Conservation (phyloP, 2,888 invertebrate species). For the Ecdyonurus torrentis region DNA sequence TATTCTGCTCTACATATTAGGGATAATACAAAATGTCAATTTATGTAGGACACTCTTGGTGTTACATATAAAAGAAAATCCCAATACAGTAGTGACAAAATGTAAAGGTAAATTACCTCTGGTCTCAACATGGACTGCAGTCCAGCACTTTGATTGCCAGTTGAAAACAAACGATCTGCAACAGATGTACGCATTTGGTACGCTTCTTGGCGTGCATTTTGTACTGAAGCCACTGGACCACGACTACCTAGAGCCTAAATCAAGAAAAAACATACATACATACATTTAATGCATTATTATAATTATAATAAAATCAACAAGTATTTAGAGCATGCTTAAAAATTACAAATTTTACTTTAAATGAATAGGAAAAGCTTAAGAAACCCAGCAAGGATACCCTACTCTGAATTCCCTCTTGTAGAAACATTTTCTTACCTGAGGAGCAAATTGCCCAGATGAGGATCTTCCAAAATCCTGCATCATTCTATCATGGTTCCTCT, state of each 20-base stretch:
- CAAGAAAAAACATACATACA: too few species aligned
- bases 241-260: constrained; percentile 38
- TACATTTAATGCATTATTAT: too few species aligned
- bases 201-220: constrained; percentile 61
- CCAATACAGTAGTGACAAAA: too few species aligned
- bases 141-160: constrained; percentile 16
- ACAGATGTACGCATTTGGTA: constrained; percentile 50
- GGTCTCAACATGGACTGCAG: constrained; percentile 34
- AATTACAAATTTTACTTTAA: too few species aligned
- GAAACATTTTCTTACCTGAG: constrained; percentile 38
- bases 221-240: constrained; percentile 31
- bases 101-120: constrained; percentile 20
- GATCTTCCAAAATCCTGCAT: constrained; percentile 40
- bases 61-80: too few species aligned
- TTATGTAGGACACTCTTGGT: too few species aligned
- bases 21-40: too few species aligned
- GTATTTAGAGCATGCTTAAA: too few species aligned
- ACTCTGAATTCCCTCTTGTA: background rate
- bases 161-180: constrained; percentile 21
- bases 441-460: constrained; percentile 57
- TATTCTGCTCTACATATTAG: too few species aligned
- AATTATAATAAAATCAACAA: too few species aligned
- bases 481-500: constrained; percentile 26
- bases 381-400: constrained; percentile 6
- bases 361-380: constrained; percentile 13